These are phyloP conservation scores for Dendrolimus kikuchii DNA, from an alignment of 1,140 invertebrate species.

Conservation along the genomic window DNA sequence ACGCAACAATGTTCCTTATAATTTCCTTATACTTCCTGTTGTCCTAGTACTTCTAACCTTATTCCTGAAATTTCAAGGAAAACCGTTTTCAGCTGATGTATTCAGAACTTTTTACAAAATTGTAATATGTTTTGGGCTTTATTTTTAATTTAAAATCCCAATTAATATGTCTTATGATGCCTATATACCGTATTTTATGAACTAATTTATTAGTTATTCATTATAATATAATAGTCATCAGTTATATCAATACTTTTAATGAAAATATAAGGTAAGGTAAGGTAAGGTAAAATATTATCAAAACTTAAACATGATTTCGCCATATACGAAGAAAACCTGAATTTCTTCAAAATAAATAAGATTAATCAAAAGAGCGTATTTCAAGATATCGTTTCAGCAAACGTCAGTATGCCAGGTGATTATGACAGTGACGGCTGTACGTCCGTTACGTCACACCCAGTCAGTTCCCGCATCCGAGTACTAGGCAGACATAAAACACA, in stretches of 20 bases:
- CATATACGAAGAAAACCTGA: no score
- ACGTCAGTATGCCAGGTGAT: slow-evolving; percentile 15
- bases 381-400: not conserved
- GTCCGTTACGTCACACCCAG: slow-evolving; percentile 51
- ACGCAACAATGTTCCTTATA: no score
- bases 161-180: no score
- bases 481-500: slow-evolving; percentile 42
- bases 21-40: slow-evolving; percentile 22
- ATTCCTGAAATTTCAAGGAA: slow-evolving; percentile 64
- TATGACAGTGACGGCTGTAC: slow-evolving; percentile 41
- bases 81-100: slow-evolving; percentile 7
- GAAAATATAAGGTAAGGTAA: no score
- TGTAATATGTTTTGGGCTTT: not conserved
- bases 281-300: no score
- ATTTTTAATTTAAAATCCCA: not conserved
- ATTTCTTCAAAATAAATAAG: no score
- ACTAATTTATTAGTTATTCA: no score
- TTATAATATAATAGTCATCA: no score
- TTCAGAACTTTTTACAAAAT: not conserved
- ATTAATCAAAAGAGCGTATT: not conserved
- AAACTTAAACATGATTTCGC: no score
- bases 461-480: slow-evolving; percentile 40
- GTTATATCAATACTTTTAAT: no score
- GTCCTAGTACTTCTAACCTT: slow-evolving; percentile 63
- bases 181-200: no score